phyloP scores from a whole-genome alignment of 92 coral and sea anemone species.

The Epizoanthus fatuus region DNA sequence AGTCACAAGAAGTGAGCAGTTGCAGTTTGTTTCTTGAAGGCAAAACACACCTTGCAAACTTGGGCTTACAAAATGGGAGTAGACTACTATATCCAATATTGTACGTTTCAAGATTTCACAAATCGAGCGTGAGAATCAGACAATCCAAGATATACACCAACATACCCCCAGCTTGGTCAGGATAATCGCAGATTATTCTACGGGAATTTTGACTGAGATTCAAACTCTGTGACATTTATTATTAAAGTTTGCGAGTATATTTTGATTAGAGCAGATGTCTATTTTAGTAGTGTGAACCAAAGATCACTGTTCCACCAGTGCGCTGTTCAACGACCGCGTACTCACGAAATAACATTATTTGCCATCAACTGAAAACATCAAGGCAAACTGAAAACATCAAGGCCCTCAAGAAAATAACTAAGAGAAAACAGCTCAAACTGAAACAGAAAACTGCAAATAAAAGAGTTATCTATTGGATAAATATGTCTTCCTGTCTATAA shows the following conservation, averaged over 20 bases:
- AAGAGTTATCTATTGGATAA: not conserved
- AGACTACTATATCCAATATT: not conserved
- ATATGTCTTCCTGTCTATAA: too few relatives aligned
- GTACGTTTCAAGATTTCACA: not conserved
- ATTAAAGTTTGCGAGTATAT: constrained; percentile 16
- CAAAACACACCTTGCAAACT: not conserved
- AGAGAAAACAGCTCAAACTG: not conserved
- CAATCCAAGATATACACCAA: not conserved
- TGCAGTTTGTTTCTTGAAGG: not conserved
- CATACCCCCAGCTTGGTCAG: not conserved
- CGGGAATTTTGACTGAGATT: not conserved
- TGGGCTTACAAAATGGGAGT: constrained; percentile 28
- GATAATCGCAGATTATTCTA: not conserved
- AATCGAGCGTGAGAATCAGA: not conserved
- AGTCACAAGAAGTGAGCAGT: not conserved
- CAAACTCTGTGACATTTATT: constrained; percentile 1
- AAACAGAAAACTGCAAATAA: constrained; percentile 1
- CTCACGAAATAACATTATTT: not conserved
- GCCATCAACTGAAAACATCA: not conserved
- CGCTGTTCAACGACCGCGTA: not conserved
- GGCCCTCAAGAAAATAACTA: not conserved
- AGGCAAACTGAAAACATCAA: not conserved
- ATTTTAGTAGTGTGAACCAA: constrained; percentile 23
- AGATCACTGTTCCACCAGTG: constrained; percentile 37
- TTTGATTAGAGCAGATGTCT: constrained; percentile 14